Evolutionary conservation across 2,113 vertebrate species (phyloP).

Genomic region (Geococcyx californianus): DNA sequence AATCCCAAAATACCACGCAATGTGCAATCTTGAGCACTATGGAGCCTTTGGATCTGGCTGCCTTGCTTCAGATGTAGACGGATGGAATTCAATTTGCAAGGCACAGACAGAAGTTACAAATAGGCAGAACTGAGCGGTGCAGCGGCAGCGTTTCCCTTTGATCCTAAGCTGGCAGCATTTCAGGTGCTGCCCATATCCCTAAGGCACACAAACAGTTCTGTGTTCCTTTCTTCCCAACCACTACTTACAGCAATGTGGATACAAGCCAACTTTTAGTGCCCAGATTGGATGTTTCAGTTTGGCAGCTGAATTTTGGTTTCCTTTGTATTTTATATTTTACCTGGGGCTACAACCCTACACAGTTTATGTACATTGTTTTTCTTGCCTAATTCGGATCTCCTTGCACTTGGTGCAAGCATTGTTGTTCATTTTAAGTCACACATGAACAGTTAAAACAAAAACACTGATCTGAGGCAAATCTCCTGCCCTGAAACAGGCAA

Average conservation of each 20-base stretch:
- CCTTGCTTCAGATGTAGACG: background rate
- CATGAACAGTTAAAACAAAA: background rate
- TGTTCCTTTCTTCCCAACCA: background rate
- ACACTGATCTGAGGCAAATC: background rate
- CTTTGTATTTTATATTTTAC: background rate
- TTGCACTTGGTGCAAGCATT: background rate
- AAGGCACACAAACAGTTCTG: background rate
- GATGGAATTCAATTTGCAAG: background rate
- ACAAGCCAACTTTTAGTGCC: background rate
- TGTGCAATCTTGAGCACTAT: background rate
- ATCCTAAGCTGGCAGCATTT: background rate
- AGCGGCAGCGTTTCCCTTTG: background rate
- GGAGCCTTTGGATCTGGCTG: background rate
- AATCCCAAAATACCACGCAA: background rate
- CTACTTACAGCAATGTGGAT: background rate
- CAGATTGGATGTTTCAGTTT: background rate
- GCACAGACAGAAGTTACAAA: background rate
- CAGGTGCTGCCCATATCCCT: background rate
- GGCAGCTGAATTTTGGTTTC: background rate
- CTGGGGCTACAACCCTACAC: background rate
- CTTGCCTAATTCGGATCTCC: background rate
- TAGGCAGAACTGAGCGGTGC: background rate
- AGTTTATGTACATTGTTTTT: no score
- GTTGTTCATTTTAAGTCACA: background rate
- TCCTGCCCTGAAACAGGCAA: background rate